These are phyloP conservation scores for Sitodiplosis mosellana DNA, from an alignment of 1,140 invertebrate species.

Conservation along the genomic window DNA sequence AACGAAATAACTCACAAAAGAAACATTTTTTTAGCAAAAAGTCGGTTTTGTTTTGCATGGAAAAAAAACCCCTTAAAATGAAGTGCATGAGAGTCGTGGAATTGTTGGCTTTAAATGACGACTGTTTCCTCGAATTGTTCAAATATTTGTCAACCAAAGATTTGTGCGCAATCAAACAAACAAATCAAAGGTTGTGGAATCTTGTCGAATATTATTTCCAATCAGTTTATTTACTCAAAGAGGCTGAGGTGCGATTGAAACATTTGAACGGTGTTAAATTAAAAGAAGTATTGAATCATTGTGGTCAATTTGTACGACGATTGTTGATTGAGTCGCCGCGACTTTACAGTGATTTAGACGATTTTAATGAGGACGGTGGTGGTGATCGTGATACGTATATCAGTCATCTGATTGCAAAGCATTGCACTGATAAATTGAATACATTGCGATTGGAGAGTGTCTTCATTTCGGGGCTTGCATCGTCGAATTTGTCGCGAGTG, in stretches of 20 bases:
- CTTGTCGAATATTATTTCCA: neutral
- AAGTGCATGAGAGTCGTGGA: no score
- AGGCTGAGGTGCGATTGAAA: neutral
- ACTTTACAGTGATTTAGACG: neutral
- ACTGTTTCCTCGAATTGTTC: neutral
- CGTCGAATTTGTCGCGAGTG: neutral
- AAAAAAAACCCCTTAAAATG: no score
- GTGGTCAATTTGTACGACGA: neutral
- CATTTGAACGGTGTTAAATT: neutral
- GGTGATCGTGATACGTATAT: neutral
- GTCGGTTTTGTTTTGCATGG: no score
- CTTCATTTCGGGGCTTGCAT: neutral
- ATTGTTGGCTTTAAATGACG: neutral
- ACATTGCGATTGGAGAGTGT: neutral
- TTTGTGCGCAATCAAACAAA: neutral
- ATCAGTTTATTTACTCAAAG: neutral
- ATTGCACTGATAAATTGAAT: neutral
- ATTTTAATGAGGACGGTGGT: neutral
- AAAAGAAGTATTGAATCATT: neutral
- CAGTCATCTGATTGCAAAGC: neutral
- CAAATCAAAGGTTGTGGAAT: neutral
- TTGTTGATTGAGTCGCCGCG: neutral
- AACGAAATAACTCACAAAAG: no score
- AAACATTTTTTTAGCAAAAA: no score
- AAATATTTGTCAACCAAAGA: neutral